Conservation (phyloP, 1,140 invertebrate genomes). For the Drosophila simulans region DNA sequence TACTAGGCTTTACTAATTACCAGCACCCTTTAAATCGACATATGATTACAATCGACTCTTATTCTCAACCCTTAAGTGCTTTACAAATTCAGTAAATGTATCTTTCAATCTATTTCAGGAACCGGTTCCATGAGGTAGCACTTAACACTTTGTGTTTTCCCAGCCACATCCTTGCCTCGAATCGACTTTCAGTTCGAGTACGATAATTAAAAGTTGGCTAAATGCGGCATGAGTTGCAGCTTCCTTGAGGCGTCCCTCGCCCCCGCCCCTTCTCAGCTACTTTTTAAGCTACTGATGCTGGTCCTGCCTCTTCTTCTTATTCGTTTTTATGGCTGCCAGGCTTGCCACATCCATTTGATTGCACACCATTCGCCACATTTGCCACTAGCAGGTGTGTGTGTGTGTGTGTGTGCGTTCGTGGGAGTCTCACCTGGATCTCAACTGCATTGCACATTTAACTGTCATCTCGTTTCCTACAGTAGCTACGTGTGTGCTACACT, state of each 20-base stretch:
- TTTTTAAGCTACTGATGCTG: conserved; percentile 5
- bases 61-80: too few relatives aligned
- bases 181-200: conserved; percentile 58
- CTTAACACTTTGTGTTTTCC: conserved; percentile 6
- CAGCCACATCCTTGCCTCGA: conserved; percentile 7
- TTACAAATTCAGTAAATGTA: not conserved
- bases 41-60: too few relatives aligned
- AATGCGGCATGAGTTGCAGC: conserved; percentile 78
- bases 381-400: not conserved
- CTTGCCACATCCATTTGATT: conserved; percentile 63
- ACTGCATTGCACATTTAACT: conserved; percentile 46
- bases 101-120: not conserved
- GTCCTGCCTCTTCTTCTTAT: not conserved
- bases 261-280: not conserved
- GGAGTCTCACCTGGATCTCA: conserved; percentile 28
- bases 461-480: conserved; percentile 41
- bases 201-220: conserved; percentile 81
- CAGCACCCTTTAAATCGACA: too few relatives aligned
- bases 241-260: conserved; percentile 37
- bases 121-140: conserved; percentile 8
- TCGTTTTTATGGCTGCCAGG: conserved; percentile 45
- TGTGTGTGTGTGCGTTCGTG: not conserved
- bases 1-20: too few relatives aligned
- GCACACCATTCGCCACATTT: conserved; percentile 68
- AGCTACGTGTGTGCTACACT: conserved; percentile 3